phyloP scores from a whole-genome alignment of 2,113 vertebrate species.

The Bambusicola thoracicus region DNA sequence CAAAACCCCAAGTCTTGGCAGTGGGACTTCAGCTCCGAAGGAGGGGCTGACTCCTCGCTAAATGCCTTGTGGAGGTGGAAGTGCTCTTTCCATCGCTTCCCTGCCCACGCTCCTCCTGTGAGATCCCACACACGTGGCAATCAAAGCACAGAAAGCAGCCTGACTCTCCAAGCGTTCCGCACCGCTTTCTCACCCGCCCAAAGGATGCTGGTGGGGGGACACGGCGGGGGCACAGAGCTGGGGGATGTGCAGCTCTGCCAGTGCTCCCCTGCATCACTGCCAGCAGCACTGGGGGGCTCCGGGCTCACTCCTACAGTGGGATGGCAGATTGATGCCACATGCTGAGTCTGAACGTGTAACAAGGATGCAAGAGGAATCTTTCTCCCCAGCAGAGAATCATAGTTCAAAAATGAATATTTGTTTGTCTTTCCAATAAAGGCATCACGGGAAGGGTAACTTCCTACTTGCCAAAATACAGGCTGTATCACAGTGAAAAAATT shows the following conservation, averaged over 20 bases:
- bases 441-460: not conserved
- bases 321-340: not conserved
- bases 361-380: not conserved
- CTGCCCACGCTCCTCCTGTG: slow-evolving; percentile 57
- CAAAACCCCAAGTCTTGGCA: not conserved
- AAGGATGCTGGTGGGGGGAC: no score
- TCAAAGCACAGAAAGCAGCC: slow-evolving; percentile 12
- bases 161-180: not conserved
- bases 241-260: not conserved
- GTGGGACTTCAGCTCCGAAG: not conserved
- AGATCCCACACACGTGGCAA: slow-evolving; percentile 52
- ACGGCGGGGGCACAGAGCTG: not conserved
- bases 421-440: not conserved
- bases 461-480: not conserved
- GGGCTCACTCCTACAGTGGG: rapidly evolving
- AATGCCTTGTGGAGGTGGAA: slow-evolving; percentile 44
- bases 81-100: not conserved
- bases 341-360: not conserved
- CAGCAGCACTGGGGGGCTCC: not conserved
- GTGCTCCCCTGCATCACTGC: not conserved
- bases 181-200: not conserved
- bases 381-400: not conserved
- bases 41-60: not conserved
- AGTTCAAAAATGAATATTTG: not conserved
- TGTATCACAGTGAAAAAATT: not conserved